Evolutionary conservation across 2,888 invertebrate species (phyloP).

Genomic region (Poecilus cupreus): DNA sequence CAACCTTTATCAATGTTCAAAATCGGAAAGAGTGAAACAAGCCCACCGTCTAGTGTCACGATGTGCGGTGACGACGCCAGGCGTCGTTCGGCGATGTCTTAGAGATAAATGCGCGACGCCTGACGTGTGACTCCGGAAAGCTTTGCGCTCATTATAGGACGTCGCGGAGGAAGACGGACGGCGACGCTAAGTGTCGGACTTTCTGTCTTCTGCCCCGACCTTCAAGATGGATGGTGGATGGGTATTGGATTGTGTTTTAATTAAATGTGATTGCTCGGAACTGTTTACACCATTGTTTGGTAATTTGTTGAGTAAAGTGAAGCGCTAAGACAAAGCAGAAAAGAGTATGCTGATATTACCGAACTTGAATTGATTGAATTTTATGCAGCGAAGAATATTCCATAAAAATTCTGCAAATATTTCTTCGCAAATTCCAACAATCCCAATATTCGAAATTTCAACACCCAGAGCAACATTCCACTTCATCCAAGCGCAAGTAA

Average conservation of each 20-base stretch:
- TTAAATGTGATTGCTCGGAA: neutral
- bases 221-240: neutral
- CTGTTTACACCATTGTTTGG: neutral
- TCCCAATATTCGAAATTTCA: neutral
- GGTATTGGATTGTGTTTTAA: neutral
- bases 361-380: neutral
- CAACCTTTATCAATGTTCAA: neutral
- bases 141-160: constrained; percentile 6
- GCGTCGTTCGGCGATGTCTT: neutral
- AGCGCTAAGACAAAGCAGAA: neutral
- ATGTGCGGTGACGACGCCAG: neutral
- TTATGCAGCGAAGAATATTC: neutral
- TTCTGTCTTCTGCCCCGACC: neutral
- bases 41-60: neutral
- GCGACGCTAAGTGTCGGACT: constrained; percentile 10
- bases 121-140: neutral
- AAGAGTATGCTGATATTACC: neutral
- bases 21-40: neutral
- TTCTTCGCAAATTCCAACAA: neutral
- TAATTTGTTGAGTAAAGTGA: no score
- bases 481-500: neutral
- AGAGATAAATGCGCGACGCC: neutral
- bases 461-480: neutral
- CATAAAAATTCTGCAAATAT: neutral
- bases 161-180: neutral